Evolutionary conservation across 2,797 vertebrate species (phyloP), one percentile per base, ranked within the genome.

Genomic region (Neopelma chrysocephalum): DNA sequence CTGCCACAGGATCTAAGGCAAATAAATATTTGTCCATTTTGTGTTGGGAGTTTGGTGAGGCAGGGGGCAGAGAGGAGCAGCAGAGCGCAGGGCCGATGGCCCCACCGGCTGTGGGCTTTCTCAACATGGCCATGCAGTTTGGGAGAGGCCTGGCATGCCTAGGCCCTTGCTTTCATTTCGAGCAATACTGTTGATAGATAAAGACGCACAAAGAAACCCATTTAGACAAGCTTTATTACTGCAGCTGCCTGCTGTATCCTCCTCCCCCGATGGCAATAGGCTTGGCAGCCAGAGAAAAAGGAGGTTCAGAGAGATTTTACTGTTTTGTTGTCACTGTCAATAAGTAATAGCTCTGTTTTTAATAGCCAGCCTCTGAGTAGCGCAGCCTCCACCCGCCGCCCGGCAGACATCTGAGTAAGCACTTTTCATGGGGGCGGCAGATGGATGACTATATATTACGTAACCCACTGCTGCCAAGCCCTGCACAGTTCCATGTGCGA

Each of bases 1-100:
- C 66, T 8, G 5, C 54, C 70, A 65, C 19, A 78, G 64, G 89
- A 94, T 93, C 87, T 85, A 96, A 95, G 71, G 70, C 61, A 82
- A 92, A 95, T 94, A 96, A 96, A 92, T 95, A 92, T 96, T 97
- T 96, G 76, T 57, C 65, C 45, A 31, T 85, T 89, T 87, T 82
- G 45, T 80, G 57, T 81, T 36, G 76, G 58, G 61, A 65, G 48
- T 56, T 79, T 62, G 69, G 45, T 0, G 0, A 90, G 40, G 32
- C 0, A 0, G 38, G 50, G 86, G 93, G 82, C 71, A 78, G 14
- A 79, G 71, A 70, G 53, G 45, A 81, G 71, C 0, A 0, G 54
- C 1, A 6, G 61, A 93, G 29, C 31, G 25, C 47, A 42, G 31
- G 23, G 53, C 82, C 47, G 80, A 25, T 3, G 40, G 58, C 82